phyloP scores from a whole-genome alignment of 1,140 invertebrate genomes.

The Pseudomyrmex pallidus region DNA sequence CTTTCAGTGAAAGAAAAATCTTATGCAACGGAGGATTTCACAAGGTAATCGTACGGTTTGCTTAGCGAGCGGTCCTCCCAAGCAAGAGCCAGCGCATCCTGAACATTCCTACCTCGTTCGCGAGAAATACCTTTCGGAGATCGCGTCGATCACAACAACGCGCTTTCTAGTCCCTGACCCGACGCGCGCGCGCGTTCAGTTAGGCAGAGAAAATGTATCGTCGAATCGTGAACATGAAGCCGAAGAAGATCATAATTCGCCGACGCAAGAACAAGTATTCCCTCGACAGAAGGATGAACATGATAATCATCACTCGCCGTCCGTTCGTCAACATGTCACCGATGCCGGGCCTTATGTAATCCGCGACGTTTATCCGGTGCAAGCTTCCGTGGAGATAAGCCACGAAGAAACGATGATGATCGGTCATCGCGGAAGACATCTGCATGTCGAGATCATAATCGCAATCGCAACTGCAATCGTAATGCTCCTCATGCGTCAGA shows the following conservation, averaged over 20 bases:
- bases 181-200: not conserved
- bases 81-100: too few species aligned
- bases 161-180: not conserved
- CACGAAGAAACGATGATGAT: not conserved
- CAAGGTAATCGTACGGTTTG: slow-evolving; percentile 22
- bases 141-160: not conserved
- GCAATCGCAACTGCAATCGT: too few species aligned
- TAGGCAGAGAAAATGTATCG: slow-evolving; percentile 33
- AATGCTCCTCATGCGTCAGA: not conserved
- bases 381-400: not conserved
- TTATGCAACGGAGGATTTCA: slow-evolving; percentile 18
- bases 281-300: slow-evolving; percentile 50
- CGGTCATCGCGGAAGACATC: slow-evolving; percentile 10
- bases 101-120: not conserved
- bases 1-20: slow-evolving; percentile 25
- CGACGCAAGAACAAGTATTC: slow-evolving; percentile 52
- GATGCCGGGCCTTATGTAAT: not conserved
- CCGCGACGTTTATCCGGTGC: not conserved
- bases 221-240: slow-evolving; percentile 48
- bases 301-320: slow-evolving; percentile 43
- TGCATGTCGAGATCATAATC: slow-evolving; percentile 19
- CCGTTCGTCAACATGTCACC: slow-evolving; percentile 39
- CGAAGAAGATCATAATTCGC: slow-evolving; percentile 45
- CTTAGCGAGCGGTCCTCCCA: not conserved
- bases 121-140: not conserved